Evolutionary conservation across 2,113 vertebrate genomes (phyloP), one percentile per base, ranked within the genome.

Genomic region (Microcebus jonahi): DNA sequence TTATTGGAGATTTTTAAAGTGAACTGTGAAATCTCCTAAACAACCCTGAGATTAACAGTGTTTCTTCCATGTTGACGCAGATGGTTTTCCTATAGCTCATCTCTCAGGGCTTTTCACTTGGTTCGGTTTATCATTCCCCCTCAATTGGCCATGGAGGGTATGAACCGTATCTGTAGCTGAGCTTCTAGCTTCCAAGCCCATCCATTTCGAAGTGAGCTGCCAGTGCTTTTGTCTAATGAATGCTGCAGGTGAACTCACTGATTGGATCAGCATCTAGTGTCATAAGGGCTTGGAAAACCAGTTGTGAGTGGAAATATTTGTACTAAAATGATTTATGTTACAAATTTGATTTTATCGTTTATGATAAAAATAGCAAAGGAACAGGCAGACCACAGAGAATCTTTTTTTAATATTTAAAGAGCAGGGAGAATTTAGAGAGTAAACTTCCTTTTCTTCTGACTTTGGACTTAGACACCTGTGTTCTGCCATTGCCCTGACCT

Each of bases 331-430:
- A 88, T 88, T 70, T 85, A 48, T n/a, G 14, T 95, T 88, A 63
- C 34, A 87, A 45, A 87, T 88, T 89, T 31, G 57, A 90, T 76
- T 10, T 76, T 76, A 48, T 76, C 73, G 18, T 95, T 70, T 57
- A 59, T 76, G 34, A 70, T 73, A 68, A 93, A 96, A 88, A 91
- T 71, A 50, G 85, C 31, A 42, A 68, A 90, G 90, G 11, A 91
- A 21, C 59, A 94, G 25, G 75, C 1, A 86, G 48, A 63, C 31
- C 11, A 29, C 29, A 65, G 59, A 77, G 31, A 82, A 48, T 68
- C 20, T 42, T 45, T 18, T 84, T 86, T 80, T 82, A 17, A 48
- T 83, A 39, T 6, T 57, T 81, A 45, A 50, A n/a, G 17, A 77
- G 63, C 55, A 67, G 23, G 13, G 45, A 84, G 23, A 83, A 8